Evolutionary conservation across 2,113 vertebrate species (phyloP).

Genomic region (Cryptotis parvus): DNA sequence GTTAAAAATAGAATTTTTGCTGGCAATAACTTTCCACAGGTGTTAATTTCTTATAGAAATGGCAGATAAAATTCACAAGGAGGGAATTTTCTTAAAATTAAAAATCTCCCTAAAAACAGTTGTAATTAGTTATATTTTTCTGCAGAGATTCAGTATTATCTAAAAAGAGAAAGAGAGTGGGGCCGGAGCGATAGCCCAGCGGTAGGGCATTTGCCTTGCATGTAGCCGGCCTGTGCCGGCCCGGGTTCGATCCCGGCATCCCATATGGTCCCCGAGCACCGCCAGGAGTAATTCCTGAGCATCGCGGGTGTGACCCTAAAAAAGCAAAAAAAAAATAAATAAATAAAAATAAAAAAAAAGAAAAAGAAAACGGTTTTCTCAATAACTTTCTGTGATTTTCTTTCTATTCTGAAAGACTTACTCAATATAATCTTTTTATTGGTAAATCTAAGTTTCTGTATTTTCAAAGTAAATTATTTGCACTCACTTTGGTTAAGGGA

Average conservation of each 20-base stretch:
- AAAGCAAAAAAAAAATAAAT: no score
- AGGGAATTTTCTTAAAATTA: slow-evolving; percentile 42
- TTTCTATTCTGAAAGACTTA: neutral
- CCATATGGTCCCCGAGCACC: no score
- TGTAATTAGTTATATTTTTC: neutral
- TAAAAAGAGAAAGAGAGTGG: no score
- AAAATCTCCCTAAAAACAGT: neutral
- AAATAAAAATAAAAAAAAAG: neutral
- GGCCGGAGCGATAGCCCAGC: no score
- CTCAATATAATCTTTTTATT: neutral
- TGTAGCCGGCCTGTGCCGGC: no score
- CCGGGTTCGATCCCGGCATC: no score
- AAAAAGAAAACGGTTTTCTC: neutral
- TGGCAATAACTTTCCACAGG: neutral
- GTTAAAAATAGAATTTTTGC: slow-evolving; percentile 22
- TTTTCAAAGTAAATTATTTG: neutral
- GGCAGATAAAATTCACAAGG: slow-evolving; percentile 4
- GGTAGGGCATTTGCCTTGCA: no score
- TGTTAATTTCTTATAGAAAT: slow-evolving; percentile 1
- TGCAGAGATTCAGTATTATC: neutral
- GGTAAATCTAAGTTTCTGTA: neutral
- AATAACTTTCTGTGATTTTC: neutral
- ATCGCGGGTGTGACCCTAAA: no score
- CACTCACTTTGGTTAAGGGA: neutral
- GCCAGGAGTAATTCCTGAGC: no score